Evolutionary conservation across 2,888 invertebrate genomes (phyloP).

Genomic region (Brenthis daphne): DNA sequence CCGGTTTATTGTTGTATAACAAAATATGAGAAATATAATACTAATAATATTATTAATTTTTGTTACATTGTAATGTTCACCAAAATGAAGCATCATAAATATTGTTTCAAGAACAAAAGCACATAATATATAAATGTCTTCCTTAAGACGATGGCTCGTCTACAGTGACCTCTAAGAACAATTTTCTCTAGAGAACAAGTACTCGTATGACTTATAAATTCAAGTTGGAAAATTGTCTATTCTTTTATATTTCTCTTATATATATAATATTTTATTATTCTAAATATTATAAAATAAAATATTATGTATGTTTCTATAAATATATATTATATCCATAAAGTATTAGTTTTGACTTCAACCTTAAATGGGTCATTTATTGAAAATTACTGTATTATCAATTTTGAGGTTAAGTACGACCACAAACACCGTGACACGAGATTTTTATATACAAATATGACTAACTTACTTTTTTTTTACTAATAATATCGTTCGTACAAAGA

Average conservation of each 20-base stretch:
- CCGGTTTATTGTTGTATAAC: no score
- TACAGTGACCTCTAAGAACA: conserved; percentile 15
- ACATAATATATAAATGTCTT: conserved; percentile 8
- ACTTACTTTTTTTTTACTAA: no score
- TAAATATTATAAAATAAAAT: conserved; percentile 2
- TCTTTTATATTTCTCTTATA: background rate
- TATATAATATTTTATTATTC: background rate
- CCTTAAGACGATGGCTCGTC: background rate
- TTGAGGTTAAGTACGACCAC: no score
- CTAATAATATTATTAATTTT: background rate
- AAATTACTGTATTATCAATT: no score
- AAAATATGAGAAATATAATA: no score
- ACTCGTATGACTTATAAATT: conserved; percentile 16
- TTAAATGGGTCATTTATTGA: no score
- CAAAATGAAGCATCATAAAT: background rate
- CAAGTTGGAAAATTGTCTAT: conserved; percentile 16
- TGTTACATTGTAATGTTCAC: background rate
- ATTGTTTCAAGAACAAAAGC: background rate
- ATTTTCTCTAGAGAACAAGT: conserved; percentile 14
- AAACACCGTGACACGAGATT: no score
- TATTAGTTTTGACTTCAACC: no score
- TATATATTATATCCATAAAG: no score
- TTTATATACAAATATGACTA: no score
- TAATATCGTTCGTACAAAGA: no score
- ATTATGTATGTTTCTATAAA: no score